These are phyloP conservation scores for Melitaea athalia DNA, from an alignment of 2,888 invertebrate species.

Conservation along the genomic window DNA sequence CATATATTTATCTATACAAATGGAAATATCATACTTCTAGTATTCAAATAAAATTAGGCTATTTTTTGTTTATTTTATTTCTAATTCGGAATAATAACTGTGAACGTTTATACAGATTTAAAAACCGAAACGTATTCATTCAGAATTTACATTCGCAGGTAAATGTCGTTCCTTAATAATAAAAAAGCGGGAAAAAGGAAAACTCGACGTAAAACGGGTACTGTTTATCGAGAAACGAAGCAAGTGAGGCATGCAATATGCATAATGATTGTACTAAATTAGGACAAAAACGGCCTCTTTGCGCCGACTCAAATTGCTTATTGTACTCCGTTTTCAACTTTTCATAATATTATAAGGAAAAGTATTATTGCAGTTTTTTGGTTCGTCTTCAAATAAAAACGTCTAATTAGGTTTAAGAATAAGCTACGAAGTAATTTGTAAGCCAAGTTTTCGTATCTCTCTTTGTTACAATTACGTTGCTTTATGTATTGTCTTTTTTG, in stretches of 20 bases:
- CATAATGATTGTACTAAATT: slow-evolving; percentile 79
- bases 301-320: slow-evolving; percentile 69
- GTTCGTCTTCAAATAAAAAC: slow-evolving; percentile 30
- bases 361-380: slow-evolving; percentile 34
- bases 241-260: slow-evolving; percentile 73
- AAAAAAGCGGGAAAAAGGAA: slow-evolving; percentile 68
- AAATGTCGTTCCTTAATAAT: slow-evolving; percentile 68
- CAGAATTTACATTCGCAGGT: slow-evolving; percentile 66
- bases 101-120: slow-evolving; percentile 20
- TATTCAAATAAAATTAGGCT: too few species aligned
- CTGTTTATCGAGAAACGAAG: slow-evolving; percentile 75
- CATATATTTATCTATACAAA: too few species aligned
- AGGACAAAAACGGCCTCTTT: slow-evolving; percentile 65
- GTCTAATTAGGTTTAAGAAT: slow-evolving; percentile 27
- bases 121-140: slow-evolving; percentile 40
- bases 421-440: slow-evolving; percentile 22
- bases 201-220: slow-evolving; percentile 61
- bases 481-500: slow-evolving; percentile 4
- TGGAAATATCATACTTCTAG: too few species aligned
- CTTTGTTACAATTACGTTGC: slow-evolving; percentile 13
- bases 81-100: background rate
- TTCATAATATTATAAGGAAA: slow-evolving; percentile 39
- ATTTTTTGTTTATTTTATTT: background rate
- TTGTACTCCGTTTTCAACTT: slow-evolving; percentile 60
- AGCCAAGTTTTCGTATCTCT: slow-evolving; percentile 15